Evolutionary conservation across 1,140 invertebrate species (phyloP).

Genomic region (Euura saliciscinereae): DNA sequence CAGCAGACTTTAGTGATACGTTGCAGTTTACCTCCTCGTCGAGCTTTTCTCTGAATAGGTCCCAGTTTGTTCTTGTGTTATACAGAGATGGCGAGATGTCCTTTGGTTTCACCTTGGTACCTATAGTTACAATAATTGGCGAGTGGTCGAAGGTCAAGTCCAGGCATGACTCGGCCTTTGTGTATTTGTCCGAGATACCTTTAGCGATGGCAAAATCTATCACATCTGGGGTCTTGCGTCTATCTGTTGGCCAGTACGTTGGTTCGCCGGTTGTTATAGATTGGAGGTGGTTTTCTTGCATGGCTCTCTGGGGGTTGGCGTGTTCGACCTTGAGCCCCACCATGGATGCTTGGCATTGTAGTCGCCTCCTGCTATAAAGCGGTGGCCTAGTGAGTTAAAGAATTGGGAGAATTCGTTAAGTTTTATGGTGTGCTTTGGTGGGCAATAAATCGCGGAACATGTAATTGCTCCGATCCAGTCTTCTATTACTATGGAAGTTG

Average conservation of each 20-base stretch:
- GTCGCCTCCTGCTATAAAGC: slow-evolving; percentile 35
- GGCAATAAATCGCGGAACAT: slow-evolving; percentile 44
- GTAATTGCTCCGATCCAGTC: slow-evolving; percentile 26
- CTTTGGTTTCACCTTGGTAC: not conserved
- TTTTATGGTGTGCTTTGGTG: slow-evolving; percentile 37
- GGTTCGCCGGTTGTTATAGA: slow-evolving; percentile 25
- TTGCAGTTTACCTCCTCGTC: not conserved
- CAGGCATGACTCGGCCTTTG: slow-evolving; percentile 4
- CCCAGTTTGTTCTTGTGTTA: slow-evolving; percentile 6
- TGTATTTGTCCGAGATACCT: slow-evolving; percentile 19
- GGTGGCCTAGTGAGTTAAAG: slow-evolving; percentile 40
- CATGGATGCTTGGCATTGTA: slow-evolving; percentile 33
- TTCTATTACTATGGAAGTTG: slow-evolving; percentile 34
- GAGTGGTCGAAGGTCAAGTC: slow-evolving; percentile 23
- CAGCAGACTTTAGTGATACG: not conserved
- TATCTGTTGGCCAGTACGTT: slow-evolving; percentile 34
- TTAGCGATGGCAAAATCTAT: slow-evolving; percentile 29
- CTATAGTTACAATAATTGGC: slow-evolving; percentile 11
- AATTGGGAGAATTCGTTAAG: slow-evolving; percentile 36
- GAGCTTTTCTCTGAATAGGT: slow-evolving; percentile 4
- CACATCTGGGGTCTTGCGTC: slow-evolving; percentile 28
- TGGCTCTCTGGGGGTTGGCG: slow-evolving; percentile 26
- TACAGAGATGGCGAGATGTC: not conserved
- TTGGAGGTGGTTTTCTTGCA: slow-evolving; percentile 10
- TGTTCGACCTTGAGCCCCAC: slow-evolving; percentile 37